Conservation (phyloP, 2,113 vertebrate species). For the Amia ocellicauda region DNA sequence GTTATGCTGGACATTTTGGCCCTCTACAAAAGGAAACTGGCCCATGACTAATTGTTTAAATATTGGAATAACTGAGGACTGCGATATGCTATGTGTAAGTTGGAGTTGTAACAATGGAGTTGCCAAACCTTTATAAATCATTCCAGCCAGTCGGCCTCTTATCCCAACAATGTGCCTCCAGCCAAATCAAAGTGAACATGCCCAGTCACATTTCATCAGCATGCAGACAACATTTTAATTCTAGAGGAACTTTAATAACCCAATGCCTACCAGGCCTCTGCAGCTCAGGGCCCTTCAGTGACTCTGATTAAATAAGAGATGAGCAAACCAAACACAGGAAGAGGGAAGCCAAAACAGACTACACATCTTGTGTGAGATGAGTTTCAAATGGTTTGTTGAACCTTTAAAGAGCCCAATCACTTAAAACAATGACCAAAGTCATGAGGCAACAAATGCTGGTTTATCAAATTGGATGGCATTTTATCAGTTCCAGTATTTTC, state of each 20-base stretch:
- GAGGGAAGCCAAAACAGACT: too few species aligned
- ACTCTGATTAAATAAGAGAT: background rate
- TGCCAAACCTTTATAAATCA: background rate
- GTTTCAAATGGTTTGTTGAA: too few species aligned
- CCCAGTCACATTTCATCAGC: background rate
- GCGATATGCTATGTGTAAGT: background rate
- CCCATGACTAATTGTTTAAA: background rate
- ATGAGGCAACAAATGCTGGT: too few species aligned
- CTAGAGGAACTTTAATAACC: background rate
- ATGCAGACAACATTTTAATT: slow-evolving; percentile 1
- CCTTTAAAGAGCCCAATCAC: too few species aligned
- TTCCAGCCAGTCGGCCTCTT: slow-evolving; percentile 2
- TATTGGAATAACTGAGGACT: background rate
- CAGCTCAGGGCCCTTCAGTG: background rate
- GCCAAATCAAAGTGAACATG: background rate
- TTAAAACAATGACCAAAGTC: too few species aligned
- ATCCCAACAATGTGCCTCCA: slow-evolving; percentile 5
- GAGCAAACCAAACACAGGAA: too few species aligned
- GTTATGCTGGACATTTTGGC: background rate
- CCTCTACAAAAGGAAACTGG: background rate
- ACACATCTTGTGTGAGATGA: background rate
- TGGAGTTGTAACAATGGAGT: background rate
- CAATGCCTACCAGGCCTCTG: background rate
- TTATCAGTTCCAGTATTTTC: too few species aligned
- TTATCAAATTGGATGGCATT: too few species aligned